Conservation (phyloP, 2,888 invertebrate species). For the Cantharis lateralis region DNA sequence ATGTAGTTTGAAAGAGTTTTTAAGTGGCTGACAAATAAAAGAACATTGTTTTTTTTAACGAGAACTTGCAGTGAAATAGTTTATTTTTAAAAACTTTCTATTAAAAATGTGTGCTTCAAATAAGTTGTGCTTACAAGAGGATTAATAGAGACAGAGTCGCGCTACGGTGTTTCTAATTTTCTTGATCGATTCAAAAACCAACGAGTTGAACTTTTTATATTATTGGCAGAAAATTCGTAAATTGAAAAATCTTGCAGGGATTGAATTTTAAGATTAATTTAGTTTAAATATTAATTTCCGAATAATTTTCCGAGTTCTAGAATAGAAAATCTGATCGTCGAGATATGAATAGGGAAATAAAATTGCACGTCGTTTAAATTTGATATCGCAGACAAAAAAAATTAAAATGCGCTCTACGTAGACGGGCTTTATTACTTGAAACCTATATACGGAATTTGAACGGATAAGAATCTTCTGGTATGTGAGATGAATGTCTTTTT, state of each 20-base stretch:
- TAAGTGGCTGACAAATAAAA: neutral
- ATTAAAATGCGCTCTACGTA: conserved; percentile 5
- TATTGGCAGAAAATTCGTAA: neutral
- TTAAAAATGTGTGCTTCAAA: neutral
- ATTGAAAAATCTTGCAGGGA: neutral
- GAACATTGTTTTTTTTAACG: neutral
- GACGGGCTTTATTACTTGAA: conserved; percentile 21
- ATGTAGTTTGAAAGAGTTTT: neutral
- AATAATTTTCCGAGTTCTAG: neutral
- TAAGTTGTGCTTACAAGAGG: neutral
- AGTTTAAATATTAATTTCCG: neutral
- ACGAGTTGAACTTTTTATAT: neutral
- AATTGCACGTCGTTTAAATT: neutral
- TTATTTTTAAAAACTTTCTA: neutral
- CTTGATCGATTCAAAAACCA: neutral
- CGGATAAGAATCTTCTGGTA: conserved; percentile 14
- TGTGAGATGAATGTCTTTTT: conserved; percentile 23
- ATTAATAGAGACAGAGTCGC: neutral
- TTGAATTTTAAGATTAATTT: neutral
- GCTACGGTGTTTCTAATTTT: neutral
- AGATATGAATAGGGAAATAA: neutral
- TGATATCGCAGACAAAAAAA: neutral
- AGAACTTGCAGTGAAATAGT: neutral
- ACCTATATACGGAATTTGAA: conserved; percentile 10
- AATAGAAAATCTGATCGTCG: neutral